Evolutionary conservation across 1,140 invertebrate genomes (phyloP).

Genomic region (Zaprionus vittiger): DNA sequence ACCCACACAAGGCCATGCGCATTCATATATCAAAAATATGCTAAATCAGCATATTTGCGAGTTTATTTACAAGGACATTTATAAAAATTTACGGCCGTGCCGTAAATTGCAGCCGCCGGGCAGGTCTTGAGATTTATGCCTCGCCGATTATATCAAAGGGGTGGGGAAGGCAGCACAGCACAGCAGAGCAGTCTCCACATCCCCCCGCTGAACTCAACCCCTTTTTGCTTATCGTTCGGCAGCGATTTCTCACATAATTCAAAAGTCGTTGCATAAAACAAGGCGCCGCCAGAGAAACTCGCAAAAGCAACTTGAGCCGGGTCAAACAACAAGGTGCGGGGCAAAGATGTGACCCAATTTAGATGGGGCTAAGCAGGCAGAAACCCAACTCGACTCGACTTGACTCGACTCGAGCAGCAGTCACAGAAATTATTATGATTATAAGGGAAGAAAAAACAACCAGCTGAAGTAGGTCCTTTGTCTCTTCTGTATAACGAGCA

Average conservation of each 20-base stretch:
- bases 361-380: conserved; percentile 24
- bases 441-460: neutral
- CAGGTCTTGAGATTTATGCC: conserved; percentile 80
- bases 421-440: conserved; percentile 26
- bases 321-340: conserved; percentile 24
- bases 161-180: neutral
- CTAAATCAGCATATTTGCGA: conserved; percentile 83
- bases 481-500: neutral
- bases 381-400: neutral
- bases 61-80: conserved; percentile 83
- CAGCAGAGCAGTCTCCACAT: neutral
- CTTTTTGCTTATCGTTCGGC: conserved; percentile 32
- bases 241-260: conserved; percentile 67
- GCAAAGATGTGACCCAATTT: conserved; percentile 41
- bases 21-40: conserved; percentile 71
- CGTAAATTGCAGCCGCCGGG: conserved; percentile 80
- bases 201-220: neutral
- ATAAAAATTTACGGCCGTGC: conserved; percentile 80
- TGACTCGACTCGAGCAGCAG: conserved; percentile 25
- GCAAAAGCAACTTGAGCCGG: conserved; percentile 39
- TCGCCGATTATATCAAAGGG: conserved; percentile 66
- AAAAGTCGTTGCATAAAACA: conserved; percentile 59
- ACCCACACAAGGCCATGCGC: conserved; percentile 61
- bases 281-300: conserved; percentile 16
- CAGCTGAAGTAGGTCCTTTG: neutral